Conservation (phyloP, 2,888 invertebrate genomes). For the Metopia argyrocephala region DNA sequence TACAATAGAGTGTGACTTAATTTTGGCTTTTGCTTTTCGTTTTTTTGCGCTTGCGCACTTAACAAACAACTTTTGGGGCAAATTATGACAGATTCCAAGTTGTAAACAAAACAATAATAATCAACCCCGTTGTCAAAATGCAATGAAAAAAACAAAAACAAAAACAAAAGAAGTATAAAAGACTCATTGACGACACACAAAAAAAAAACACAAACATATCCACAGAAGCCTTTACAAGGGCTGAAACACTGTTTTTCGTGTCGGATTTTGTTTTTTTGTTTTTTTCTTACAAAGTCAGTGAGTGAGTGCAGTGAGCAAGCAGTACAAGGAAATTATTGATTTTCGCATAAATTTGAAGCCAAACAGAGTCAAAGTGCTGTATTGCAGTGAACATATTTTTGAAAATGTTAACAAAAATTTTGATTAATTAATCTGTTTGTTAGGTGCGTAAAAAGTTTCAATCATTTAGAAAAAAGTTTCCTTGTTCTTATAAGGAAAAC, state of each 20-base stretch:
- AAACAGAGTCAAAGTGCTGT: conserved; percentile 33
- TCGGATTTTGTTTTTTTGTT: conserved; percentile 1
- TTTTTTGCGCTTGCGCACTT: conserved; percentile 45
- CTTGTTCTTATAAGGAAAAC: not conserved
- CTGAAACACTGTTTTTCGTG: conserved; percentile 47
- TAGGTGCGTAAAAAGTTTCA: not conserved
- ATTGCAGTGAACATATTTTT: conserved; percentile 1
- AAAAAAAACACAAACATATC: conserved; percentile 15
- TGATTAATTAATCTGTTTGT: not conserved
- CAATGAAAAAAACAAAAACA: conserved; percentile 6
- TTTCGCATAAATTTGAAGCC: conserved; percentile 67
- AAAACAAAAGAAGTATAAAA: conserved; percentile 6
- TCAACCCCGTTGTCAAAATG: conserved; percentile 59
- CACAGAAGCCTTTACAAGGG: conserved; percentile 32
- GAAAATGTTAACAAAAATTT: conserved; percentile 31
- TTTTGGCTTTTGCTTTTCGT: too few relatives aligned
- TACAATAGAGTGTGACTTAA: too few relatives aligned
- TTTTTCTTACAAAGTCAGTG: conserved; percentile 53
- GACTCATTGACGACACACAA: conserved; percentile 45
- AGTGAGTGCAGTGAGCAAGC: conserved; percentile 36
- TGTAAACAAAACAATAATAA: conserved; percentile 62
- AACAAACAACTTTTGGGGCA: conserved; percentile 30
- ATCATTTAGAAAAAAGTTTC: not conserved
- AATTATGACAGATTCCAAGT: conserved; percentile 59
- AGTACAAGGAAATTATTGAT: conserved; percentile 73